These are phyloP conservation scores for Eledona agricola DNA, from an alignment of 2,888 invertebrate species.

Conservation along the genomic window DNA sequence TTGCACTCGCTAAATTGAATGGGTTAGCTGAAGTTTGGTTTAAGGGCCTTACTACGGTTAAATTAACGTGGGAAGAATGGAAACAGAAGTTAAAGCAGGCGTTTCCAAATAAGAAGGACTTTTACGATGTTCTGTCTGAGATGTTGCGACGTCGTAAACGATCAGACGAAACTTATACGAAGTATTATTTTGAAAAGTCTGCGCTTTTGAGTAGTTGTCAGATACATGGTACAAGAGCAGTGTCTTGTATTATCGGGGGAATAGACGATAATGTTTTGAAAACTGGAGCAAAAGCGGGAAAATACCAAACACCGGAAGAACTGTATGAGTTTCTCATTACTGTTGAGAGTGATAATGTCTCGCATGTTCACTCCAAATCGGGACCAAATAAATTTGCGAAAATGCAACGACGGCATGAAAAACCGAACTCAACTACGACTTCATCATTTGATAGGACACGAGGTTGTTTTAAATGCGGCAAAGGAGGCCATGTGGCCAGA, in stretches of 20 bases:
- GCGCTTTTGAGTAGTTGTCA: slow-evolving; percentile 39
- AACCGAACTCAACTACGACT: too few relatives aligned
- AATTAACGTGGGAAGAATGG: slow-evolving; percentile 41
- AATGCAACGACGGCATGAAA: too few relatives aligned
- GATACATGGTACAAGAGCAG: slow-evolving; percentile 38
- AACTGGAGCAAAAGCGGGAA: slow-evolving; percentile 36
- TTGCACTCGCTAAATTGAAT: slow-evolving; percentile 33
- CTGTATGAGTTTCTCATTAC: too few relatives aligned
- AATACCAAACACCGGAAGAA: slow-evolving; percentile 38
- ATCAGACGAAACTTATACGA: slow-evolving; percentile 37
- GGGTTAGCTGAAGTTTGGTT: slow-evolving; percentile 45
- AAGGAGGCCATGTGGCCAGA: too few relatives aligned
- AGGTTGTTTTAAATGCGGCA: too few relatives aligned
- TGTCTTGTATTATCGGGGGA: slow-evolving; percentile 41
- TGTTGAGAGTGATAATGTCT: too few relatives aligned
- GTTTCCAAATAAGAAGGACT: slow-evolving; percentile 38
- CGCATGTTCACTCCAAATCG: too few relatives aligned
- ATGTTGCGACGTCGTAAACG: slow-evolving; percentile 39
- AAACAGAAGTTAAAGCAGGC: slow-evolving; percentile 35
- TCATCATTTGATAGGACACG: too few relatives aligned
- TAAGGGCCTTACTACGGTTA: slow-evolving; percentile 37
- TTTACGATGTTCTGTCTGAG: slow-evolving; percentile 23
- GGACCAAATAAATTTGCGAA: too few relatives aligned
- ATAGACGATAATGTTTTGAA: slow-evolving; percentile 37
- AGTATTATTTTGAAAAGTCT: slow-evolving; percentile 40